Base-by-base conservation (phyloP, 1,140 invertebrate genomes). In the Papilio xuthus region DNA sequence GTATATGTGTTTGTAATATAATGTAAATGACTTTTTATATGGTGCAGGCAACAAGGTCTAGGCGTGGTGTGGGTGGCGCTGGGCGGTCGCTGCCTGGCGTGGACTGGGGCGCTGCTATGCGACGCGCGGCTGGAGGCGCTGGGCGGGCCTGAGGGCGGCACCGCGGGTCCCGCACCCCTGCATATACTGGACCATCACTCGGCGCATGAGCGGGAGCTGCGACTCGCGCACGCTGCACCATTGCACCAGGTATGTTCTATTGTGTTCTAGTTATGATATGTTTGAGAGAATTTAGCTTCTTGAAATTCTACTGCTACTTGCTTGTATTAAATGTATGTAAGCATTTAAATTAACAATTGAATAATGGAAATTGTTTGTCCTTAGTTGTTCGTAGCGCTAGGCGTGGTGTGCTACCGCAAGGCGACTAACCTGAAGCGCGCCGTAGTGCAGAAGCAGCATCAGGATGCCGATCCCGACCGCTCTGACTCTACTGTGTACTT, bases 401-500 rank as follows among this genome's bases (percentile, higher is more conserved):
- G 98, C 9, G 97, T 97, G 4, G 97, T 98, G 28, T 97, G 97
- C 82, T 98, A 98, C 91, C 96, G 97, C 88, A 99, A 98, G 95
- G 97, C 97, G 20, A 98, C 97, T 81, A 97, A 96, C 44, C 90
- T 98, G 81, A 98, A 97, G 89, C 95, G 97, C 78, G 94, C 95
- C 6, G 95, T 94, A 2, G 96, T 97, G 69, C 97, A 97, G 92
- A 97, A 97, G 89, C 96, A 97, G 92, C 96, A 97, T 70, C 96
- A 96, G 78, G 97, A 98, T 86, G 96, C 96, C 12, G 96, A 97
- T 60, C 98, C 97, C 86, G 95, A 95, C 82, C 96, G 97, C 69
- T 98, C 97, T 0, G 98, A 99, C 90, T 98, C 97, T 6, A 98
- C 98, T 53, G 98, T 97, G 23, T 99, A 98, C 90, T 98, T 98